Conservation (phyloP, 2,113 vertebrate species). For the Copsychus sechellarum region DNA sequence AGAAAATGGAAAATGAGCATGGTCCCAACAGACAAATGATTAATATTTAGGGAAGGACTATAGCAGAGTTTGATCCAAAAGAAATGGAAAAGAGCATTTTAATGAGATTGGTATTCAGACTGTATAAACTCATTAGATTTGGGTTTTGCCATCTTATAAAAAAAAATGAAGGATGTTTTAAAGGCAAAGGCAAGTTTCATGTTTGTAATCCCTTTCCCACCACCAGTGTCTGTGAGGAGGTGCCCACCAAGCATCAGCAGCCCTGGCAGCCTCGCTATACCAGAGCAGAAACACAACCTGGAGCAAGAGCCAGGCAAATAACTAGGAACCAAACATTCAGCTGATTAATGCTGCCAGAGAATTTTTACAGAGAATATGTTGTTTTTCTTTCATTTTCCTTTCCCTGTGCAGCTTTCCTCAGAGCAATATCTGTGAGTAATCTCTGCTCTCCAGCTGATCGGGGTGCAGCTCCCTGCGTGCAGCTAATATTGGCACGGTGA, state of each 20-base stretch:
- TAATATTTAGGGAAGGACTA: conserved; percentile 52
- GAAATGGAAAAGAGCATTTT: conserved; percentile 11
- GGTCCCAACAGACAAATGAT: conserved; percentile 33
- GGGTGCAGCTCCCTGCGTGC: neutral
- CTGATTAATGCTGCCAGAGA: neutral
- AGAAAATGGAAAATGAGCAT: conserved; percentile 44
- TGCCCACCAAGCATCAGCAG: fast-evolving
- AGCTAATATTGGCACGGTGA: conserved; percentile 23
- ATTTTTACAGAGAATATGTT: neutral
- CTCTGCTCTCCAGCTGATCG: neutral
- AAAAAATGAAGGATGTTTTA: neutral
- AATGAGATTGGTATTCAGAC: neutral
- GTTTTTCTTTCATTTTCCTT: conserved; percentile 21
- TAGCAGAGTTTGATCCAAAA: conserved; percentile 14
- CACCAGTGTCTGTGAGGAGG: neutral
- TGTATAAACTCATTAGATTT: conserved; percentile 1
- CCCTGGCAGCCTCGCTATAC: neutral
- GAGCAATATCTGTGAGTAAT: neutral
- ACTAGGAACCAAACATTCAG: neutral
- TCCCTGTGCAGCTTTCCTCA: neutral
- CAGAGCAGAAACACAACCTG: neutral
- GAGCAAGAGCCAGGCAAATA: neutral
- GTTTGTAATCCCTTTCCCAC: neutral
- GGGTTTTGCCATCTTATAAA: neutral
- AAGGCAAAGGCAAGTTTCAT: neutral